These are phyloP conservation scores for Plutella xylostella DNA, from an alignment of 2,888 invertebrate species.

Conservation along the genomic window DNA sequence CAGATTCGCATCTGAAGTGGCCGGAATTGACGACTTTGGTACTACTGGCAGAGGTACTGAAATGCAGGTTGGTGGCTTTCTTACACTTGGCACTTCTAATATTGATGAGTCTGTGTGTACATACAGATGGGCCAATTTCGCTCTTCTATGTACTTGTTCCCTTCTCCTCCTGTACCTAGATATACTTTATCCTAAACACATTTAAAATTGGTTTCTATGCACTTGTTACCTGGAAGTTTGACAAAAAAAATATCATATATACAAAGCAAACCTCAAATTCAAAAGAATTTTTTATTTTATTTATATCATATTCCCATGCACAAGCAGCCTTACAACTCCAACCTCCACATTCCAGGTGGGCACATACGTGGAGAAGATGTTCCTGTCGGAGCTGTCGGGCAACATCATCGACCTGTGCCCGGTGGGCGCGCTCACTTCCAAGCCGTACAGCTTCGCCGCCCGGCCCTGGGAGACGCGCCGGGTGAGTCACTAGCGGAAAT, in stretches of 20 bases:
- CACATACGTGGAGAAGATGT: constrained; percentile 98
- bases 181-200: too few species aligned
- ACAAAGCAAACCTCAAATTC: too few species aligned
- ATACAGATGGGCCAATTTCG: too few species aligned
- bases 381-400: constrained; percentile 96
- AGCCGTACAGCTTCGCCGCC: constrained; percentile 96
- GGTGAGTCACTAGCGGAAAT: constrained; percentile 55
- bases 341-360: constrained; percentile 76
- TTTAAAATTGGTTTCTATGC: too few species aligned
- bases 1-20: constrained; percentile 98
- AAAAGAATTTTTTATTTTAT: too few species aligned
- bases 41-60: constrained; percentile 94
- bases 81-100: too few species aligned
- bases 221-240: too few species aligned
- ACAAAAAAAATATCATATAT: too few species aligned
- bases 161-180: too few species aligned
- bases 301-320: too few species aligned
- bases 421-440: constrained; percentile 97
- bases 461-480: constrained; percentile 98
- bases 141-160: too few species aligned
- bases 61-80: constrained; percentile 81
- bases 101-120: too few species aligned
- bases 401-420: constrained; percentile 99
- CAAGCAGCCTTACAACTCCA: neutral
- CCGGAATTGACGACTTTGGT: constrained; percentile 96